Conservation (phyloP, 2,113 vertebrate species). For the Peromyscus californicus region DNA sequence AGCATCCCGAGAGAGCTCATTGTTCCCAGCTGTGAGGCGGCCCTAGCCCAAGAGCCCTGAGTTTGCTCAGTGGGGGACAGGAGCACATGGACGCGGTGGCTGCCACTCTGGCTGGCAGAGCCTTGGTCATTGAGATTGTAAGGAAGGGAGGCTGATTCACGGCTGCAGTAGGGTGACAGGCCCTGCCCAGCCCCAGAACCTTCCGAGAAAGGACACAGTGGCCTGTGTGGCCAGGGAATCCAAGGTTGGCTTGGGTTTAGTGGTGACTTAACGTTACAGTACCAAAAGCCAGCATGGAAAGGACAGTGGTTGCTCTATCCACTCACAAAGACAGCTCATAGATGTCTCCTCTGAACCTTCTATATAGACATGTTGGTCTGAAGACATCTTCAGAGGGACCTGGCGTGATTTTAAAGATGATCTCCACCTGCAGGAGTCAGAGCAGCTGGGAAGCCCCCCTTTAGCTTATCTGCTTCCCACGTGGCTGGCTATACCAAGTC, state of each 20-base stretch:
- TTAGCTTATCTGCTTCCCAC: fast-evolving
- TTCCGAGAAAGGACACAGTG: not conserved
- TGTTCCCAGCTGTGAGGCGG: slow-evolving; percentile 40
- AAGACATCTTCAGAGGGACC: not conserved
- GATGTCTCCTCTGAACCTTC: not conserved
- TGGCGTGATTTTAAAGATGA: not conserved
- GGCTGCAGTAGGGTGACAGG: not conserved
- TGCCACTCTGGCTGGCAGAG: not conserved
- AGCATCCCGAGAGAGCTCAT: slow-evolving; percentile 17
- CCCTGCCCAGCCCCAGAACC: not conserved
- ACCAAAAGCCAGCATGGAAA: not conserved
- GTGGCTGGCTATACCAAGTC: not conserved
- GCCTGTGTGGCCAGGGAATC: fast-evolving
- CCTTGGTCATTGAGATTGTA: not conserved
- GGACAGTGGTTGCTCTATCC: not conserved
- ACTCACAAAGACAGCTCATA: too few species aligned
- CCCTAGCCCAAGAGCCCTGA: not conserved
- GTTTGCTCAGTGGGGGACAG: not conserved
- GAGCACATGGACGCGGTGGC: not conserved
- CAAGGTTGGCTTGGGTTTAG: not conserved
- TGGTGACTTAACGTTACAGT: fast-evolving
- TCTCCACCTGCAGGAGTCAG: not conserved
- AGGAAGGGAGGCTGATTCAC: not conserved
- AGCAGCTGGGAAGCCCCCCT: not conserved
- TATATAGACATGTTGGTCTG: too few species aligned